A percentile compares a stretch with the other conserved stretches of the same genome.
These are phyloP conservation scores for Schrankia costaestrigalis DNA, from an alignment of 2,888 invertebrate species.

Conservation along the genomic window DNA sequence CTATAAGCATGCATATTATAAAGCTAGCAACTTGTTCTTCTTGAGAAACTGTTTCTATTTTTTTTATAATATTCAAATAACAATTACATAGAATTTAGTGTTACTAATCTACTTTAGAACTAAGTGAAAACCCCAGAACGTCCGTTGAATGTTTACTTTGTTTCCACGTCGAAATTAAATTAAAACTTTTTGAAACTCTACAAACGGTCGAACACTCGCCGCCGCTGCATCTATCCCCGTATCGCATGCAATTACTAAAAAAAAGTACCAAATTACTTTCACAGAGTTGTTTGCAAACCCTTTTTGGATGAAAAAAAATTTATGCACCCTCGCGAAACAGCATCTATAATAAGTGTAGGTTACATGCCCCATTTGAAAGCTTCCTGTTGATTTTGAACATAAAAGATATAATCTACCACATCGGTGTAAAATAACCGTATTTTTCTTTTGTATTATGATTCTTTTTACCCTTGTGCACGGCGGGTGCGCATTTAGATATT, in stretches of 20 bases:
- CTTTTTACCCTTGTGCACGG: conserved; percentile 58
- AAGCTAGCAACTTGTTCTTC: too few relatives aligned
- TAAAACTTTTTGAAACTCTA: conserved; percentile 52
- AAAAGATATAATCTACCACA: conserved; percentile 80
- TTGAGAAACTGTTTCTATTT: too few relatives aligned
- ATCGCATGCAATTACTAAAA: conserved; percentile 55
- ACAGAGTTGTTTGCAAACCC: conserved; percentile 64
- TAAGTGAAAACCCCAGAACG: conserved; percentile 44
- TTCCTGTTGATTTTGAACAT: conserved; percentile 80
- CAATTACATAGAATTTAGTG: conserved; percentile 32
- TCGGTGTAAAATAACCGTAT: conserved; percentile 79
- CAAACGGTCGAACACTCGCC: conserved; percentile 27
- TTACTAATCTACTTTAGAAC: conserved; percentile 56
- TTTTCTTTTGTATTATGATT: conserved; percentile 76
- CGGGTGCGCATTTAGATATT: conserved; percentile 56
- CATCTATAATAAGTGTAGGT: conserved; percentile 79
- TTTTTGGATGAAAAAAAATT: conserved; percentile 71
- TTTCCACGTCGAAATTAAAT: conserved; percentile 53
- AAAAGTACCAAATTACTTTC: conserved; percentile 41
- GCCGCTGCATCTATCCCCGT: conserved; percentile 27
- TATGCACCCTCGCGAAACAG: conserved; percentile 70
- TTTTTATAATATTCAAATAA: conserved; percentile 2
- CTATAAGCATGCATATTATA: too few relatives aligned
- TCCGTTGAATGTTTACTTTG: conserved; percentile 52
- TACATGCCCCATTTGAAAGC: conserved; percentile 79